Base-by-base conservation (phyloP, 2,797 vertebrate genomes). In the Gephyroberyx darwinii region DNA sequence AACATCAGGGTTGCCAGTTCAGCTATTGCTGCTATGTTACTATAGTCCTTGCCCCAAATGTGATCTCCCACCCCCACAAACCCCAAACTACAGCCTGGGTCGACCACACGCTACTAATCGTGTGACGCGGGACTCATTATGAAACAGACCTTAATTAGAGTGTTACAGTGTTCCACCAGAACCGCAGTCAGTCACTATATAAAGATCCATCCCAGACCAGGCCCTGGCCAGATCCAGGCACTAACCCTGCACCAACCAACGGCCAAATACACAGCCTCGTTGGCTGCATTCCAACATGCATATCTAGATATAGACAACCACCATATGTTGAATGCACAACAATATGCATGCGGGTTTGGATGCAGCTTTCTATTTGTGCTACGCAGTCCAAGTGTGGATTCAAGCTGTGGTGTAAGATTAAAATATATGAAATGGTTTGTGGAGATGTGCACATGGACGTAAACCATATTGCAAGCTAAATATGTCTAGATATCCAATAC, bases 131-230 rank as follows among this genome's bases (percentile, higher is more conserved):
- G 78, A 83, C 88, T 89, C 88, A 81, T 91, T 91, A 93, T 87
- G 90, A 74, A 78, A 91, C 89, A 89, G 75, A 76, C 71, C 76
- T 85, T 92, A 92, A 93, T 94, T 91, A 92, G 83, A 92, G 87
- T 85, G 78, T 80, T 86, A 77, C 83, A 79, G 80, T 80, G 82
- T 83, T 74, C 89, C 80, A 76, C 87, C 77, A 69, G 35, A 91
- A 89, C 92, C 93, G 47, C 91, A 89, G 88, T 80, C 89, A 70
- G 89, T 80, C 58, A 58, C 90, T 91, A 92, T 90, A 90, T 91
- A 80, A 81, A 78, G 88, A 86, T 56, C 64, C 85, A 74, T 63
- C 61, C 78, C 20, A 37, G 76, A 60, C 65, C 57, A 66, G 60
- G 71, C 74, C 71, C 58, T 5, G 74, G 77, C 81, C 77, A 68